These are phyloP conservation scores for Limnothrissa miodon DNA, from an alignment of 2,113 vertebrate species.

Conservation along the genomic window DNA sequence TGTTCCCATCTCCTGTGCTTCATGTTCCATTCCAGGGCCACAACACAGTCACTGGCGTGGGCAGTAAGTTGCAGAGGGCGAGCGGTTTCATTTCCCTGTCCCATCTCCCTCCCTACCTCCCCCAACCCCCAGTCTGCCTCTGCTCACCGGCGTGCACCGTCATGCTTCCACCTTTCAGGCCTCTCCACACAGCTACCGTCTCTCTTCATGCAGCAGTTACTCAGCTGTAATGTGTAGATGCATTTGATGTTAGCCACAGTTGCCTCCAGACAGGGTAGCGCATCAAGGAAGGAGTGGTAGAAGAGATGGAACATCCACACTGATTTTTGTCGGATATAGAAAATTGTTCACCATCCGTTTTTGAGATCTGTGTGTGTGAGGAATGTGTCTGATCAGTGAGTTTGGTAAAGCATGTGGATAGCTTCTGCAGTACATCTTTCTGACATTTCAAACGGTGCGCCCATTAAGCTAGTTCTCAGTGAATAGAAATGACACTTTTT, in stretches of 20 bases:
- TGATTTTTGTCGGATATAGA: too few relatives aligned
- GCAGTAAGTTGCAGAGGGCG: not conserved
- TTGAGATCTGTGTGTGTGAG: too few relatives aligned
- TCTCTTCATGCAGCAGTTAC: not conserved
- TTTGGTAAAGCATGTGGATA: not conserved
- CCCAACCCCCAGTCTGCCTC: too few relatives aligned
- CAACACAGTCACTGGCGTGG: not conserved
- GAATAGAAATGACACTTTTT: not conserved
- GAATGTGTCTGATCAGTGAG: not conserved
- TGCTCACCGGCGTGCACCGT: not conserved
- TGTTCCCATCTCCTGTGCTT: constrained; percentile 20
- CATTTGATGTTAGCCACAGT: not conserved
- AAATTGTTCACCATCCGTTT: too few relatives aligned
- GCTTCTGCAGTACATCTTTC: not conserved
- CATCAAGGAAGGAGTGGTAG: not conserved
- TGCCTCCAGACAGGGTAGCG: not conserved
- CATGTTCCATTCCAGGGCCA: not conserved
- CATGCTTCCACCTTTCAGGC: not conserved
- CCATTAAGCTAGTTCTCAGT: not conserved
- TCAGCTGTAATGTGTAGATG: not conserved
- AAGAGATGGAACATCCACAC: too few relatives aligned
- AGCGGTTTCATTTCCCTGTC: not conserved
- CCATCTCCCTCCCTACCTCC: not conserved
- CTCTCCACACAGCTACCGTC: too few relatives aligned
- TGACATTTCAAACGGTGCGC: not conserved